Conservation (phyloP, 2,888 invertebrate genomes). For the Melitaea athalia region DNA sequence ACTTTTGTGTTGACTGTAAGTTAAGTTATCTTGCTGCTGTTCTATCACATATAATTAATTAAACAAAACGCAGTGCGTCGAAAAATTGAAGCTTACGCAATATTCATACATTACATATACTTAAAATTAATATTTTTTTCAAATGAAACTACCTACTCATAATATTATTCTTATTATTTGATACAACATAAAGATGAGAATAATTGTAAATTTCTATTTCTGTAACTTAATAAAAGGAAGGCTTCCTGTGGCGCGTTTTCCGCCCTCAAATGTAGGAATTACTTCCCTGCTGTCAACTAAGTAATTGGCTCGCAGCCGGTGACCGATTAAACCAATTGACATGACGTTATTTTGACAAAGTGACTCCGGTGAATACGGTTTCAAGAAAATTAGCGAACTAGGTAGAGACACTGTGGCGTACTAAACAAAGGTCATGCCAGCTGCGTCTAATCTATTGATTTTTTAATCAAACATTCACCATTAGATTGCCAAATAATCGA, state of each 20-base stretch:
- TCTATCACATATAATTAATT: not conserved
- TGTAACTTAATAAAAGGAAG: slow-evolving; percentile 76
- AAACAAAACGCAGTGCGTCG: not conserved
- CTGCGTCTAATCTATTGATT: no score
- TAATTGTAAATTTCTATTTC: slow-evolving; percentile 44
- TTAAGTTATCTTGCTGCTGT: not conserved
- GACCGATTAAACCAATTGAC: slow-evolving; percentile 78
- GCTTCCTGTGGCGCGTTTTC: slow-evolving; percentile 77
- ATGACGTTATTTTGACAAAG: slow-evolving; percentile 79
- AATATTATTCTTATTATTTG: slow-evolving; percentile 7
- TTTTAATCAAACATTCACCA: no score
- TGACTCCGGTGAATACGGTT: slow-evolving; percentile 43
- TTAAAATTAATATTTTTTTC: no score
- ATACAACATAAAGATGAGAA: not conserved
- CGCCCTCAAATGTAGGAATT: slow-evolving; percentile 81
- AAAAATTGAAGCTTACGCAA: not conserved
- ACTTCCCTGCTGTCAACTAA: slow-evolving; percentile 80
- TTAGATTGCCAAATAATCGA: no score
- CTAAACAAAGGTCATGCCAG: slow-evolving; percentile 1
- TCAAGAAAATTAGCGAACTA: slow-evolving; percentile 30
- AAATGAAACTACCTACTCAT: no score
- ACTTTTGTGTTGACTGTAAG: not conserved
- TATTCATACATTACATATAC: no score
- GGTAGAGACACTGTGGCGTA: not conserved
- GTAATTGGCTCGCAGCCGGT: slow-evolving; percentile 79